Conservation (phyloP, 2,113 vertebrate species). For the Copsychus sechellarum region DNA sequence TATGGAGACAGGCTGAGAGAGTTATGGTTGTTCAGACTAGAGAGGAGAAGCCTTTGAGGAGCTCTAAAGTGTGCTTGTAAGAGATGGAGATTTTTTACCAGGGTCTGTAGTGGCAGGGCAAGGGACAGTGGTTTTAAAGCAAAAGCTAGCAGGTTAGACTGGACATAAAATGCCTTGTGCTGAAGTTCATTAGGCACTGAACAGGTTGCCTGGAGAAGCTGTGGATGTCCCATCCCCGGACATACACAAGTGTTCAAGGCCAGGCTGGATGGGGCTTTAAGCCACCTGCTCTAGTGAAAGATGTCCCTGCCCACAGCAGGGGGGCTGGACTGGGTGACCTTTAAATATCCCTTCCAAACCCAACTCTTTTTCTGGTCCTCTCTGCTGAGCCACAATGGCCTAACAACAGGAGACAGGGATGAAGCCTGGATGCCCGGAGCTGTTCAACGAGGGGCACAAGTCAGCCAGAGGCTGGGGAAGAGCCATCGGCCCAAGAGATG, state of each 20-base stretch:
- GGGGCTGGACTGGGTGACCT: neutral
- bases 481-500: rapidly evolving
- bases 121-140: neutral
- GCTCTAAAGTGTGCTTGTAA: neutral
- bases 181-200: neutral
- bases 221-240: neutral
- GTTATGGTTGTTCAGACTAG: neutral
- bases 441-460: neutral
- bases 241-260: neutral
- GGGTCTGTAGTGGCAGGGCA: neutral
- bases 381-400: neutral
- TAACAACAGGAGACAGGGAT: neutral
- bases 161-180: neutral
- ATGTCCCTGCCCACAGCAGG: neutral
- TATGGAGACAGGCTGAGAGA: neutral
- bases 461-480: neutral
- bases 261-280: neutral
- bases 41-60: no score
- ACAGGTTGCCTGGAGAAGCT: neutral
- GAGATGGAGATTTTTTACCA: neutral
- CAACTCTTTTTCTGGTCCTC: neutral
- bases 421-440: rapidly evolving
- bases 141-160: neutral
- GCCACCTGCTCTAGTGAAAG: neutral
- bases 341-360: neutral